Evolutionary conservation across 1,140 invertebrate species (phyloP).

Genomic region (Drosophila parvula): DNA sequence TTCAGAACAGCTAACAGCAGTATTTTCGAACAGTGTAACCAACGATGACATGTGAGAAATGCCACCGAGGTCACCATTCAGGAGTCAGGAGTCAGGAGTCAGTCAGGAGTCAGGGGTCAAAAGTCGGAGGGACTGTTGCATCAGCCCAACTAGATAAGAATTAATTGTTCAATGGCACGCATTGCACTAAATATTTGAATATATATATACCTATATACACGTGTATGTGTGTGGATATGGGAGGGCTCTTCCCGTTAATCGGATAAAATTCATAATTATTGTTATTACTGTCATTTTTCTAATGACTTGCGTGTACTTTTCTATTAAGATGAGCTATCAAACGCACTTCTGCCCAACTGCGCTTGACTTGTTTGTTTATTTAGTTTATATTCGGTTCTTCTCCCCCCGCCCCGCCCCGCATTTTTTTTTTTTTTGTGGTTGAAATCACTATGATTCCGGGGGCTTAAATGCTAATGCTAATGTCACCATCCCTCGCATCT

Average conservation of each 20-base stretch:
- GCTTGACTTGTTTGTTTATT: constrained; percentile 58
- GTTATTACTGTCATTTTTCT: constrained; percentile 84
- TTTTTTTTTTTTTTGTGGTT: background rate
- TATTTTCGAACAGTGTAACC: background rate
- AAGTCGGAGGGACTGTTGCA: constrained; percentile 67
- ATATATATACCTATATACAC: background rate
- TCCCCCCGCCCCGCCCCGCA: background rate
- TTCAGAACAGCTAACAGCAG: too few relatives aligned
- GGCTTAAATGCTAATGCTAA: constrained; percentile 6
- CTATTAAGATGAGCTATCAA: constrained; percentile 84
- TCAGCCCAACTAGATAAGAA: constrained; percentile 82
- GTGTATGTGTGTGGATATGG: background rate
- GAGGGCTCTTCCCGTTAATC: constrained; percentile 71
- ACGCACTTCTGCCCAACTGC: constrained; percentile 68
- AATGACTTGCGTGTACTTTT: constrained; percentile 83
- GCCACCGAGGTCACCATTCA: constrained; percentile 25
- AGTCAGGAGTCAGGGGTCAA: constrained; percentile 8
- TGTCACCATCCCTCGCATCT: constrained; percentile 24
- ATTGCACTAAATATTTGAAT: constrained; percentile 83
- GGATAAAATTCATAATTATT: constrained; percentile 84
- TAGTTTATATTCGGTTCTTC: constrained; percentile 24
- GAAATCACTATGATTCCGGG: constrained; percentile 22
- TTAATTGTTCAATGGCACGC: constrained; percentile 83
- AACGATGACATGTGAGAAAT: constrained; percentile 79
- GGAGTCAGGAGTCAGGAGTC: constrained; percentile 9